Percentiles rank a stretch among this genome's conserved stretches.
Evolutionary conservation across 1,140 invertebrate genomes (phyloP).

Genomic region (Drosophila santomea): DNA sequence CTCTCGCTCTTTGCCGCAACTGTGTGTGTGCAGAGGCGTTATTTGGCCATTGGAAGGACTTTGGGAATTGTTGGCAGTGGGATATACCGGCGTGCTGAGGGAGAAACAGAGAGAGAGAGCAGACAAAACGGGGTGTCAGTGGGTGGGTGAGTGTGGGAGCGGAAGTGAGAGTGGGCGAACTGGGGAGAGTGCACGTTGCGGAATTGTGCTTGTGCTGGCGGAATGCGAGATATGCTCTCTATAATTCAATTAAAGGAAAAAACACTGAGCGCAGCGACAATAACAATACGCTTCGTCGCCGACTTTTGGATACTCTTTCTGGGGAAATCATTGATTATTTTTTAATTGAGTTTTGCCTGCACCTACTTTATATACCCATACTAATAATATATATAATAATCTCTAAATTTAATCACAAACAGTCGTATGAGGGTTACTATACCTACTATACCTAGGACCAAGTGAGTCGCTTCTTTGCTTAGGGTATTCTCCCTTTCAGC

Average conservation of each 20-base stretch:
- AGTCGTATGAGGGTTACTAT: no score
- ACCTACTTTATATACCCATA: no score
- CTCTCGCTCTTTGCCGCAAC: constrained; percentile 34
- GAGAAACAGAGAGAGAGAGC: constrained; percentile 26
- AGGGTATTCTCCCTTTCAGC: not conserved
- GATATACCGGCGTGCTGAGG: constrained; percentile 74
- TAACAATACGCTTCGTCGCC: not conserved
- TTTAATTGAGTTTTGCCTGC: no score
- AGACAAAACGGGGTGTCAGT: constrained; percentile 26
- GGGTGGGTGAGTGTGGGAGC: constrained; percentile 7
- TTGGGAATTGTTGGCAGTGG: constrained; percentile 74
- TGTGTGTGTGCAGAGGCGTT: constrained; percentile 56
- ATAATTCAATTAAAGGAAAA: constrained; percentile 36
- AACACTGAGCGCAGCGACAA: constrained; percentile 24
- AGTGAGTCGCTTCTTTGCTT: no score
- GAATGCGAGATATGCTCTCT: constrained; percentile 33
- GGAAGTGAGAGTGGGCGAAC: not conserved
- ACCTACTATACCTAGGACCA: no score
- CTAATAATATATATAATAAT: no score
- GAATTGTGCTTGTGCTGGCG: constrained; percentile 10
- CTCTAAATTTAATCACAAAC: no score
- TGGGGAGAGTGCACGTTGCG: constrained; percentile 4
- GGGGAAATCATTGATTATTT: no score
- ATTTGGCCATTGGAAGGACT: constrained; percentile 78
- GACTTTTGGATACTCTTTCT: constrained; percentile 4